Base-by-base conservation (phyloP, 2,113 vertebrate genomes). In the Danionella cerebrum region DNA sequence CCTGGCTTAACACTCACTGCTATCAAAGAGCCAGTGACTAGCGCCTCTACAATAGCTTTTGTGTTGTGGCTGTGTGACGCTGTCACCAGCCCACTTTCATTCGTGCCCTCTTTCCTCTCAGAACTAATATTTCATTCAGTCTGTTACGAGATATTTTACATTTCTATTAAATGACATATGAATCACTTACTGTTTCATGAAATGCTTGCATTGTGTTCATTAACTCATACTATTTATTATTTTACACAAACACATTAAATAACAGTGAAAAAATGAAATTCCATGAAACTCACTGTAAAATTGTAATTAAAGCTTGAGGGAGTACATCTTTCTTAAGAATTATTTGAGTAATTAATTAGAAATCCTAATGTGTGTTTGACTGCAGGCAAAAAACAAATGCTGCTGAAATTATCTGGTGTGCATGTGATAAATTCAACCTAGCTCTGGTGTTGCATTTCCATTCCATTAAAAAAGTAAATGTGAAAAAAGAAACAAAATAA, bases 31-130 rank as follows among this genome's bases (percentile, higher is more conserved):
- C 60, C 55, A 55, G 52, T 66, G 52, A 58, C 12, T 51, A 33
- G 62, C 69, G 45, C 62, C 63, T 71, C 42, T 50, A 71, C 70
- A 72, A 67, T 54, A 67, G 70, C 36, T 66, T 67, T 72, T 67
- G 64, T 72, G 70, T 72, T 53, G 29, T 14, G 36, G 44, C 12
- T 18, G 63, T 24, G 14, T 58, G 62, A 66, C 48, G 53, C 29
- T 48, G 29, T 48, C 60, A 65, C 25, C 58, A 38, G 36, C 70
- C 21, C 27, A 42, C 62, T 55, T 65, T 65, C 45, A 52, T 52
- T 65, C 25, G 13, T 65, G 51, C 48, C 39, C 41, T 52, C 51
- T 60, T 71, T 58, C 52, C 19, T 52, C 33, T 25, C 55, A 29
- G 53, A 48, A 48, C 41, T 12, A 29, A 51, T 38, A 24, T 48